Percentiles rank a stretch among this genome's conserved stretches.
phyloP scores from a whole-genome alignment of 1,140 invertebrate species.

The Zophobas morio region DNA sequence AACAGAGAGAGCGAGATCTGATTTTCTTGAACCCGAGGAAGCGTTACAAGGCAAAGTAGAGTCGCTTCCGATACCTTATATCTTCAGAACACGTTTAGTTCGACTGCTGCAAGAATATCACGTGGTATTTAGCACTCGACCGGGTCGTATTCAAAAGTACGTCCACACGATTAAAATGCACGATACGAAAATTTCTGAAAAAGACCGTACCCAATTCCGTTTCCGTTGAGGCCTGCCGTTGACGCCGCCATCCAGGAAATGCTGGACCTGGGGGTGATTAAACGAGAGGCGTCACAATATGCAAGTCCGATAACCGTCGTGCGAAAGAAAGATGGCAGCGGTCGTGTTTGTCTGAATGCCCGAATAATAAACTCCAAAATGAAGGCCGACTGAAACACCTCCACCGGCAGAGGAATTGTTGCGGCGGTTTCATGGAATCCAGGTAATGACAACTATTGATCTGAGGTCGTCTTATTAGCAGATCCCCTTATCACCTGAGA shows the following conservation, averaged over 20 bases:
- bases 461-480: too few relatives aligned
- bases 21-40: not conserved
- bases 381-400: too few relatives aligned
- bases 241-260: not conserved
- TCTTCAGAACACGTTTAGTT: not conserved
- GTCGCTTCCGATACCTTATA: not conserved
- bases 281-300: constrained; percentile 11
- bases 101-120: not conserved
- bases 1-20: too few relatives aligned
- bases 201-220: constrained; percentile 1
- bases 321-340: not conserved
- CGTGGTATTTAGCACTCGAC: not conserved
- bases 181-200: not conserved
- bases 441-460: too few relatives aligned
- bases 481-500: too few relatives aligned
- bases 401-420: too few relatives aligned
- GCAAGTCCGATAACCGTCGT: constrained; percentile 10
- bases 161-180: not conserved
- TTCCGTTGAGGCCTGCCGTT: not conserved
- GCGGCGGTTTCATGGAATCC: too few relatives aligned
- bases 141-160: not conserved
- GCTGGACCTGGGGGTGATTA: not conserved
- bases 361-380: too few relatives aligned
- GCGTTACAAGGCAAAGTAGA: not conserved
- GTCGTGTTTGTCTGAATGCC: too few relatives aligned